Evolutionary conservation across 2,797 vertebrate genomes (phyloP), one percentile per base, ranked within the genome.

Genomic region (Peromyscus eremicus): DNA sequence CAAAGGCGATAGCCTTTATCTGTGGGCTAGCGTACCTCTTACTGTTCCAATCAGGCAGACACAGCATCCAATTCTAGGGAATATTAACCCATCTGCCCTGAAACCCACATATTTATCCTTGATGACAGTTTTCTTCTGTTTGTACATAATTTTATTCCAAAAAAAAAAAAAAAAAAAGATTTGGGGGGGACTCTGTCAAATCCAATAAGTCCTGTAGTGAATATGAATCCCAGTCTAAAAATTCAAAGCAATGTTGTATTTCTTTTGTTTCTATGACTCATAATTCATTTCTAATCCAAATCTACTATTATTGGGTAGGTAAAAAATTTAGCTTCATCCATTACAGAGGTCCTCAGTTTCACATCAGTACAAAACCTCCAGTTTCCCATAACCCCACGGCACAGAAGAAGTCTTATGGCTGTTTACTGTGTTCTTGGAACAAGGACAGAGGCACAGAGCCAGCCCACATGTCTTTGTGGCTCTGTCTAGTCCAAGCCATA

Each of bases 181-280:
- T 85, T 75, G 43, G n/a, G 46, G 6, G 34, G 89, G 32, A 71
- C 52, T 68, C 71, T 96, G 71, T 85, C 25, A 87, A 88, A 94
- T 57, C 70, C 49, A 84, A 25, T 79, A 76, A 91, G 55, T 80
- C 27, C 25, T 82, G 1, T n/a, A 34, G 4, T 66, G 55, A 94
- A 71, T 77, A 29, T 52, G 62, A 94, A 85, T 76, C 25, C 29
- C 37, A 60, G 5, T 81, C 80, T 89, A 13, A 37, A 83, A 82
- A 62, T 73, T 43, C 14, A 93, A n/a, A 83, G 10, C 55, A 92
- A 83, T 82, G 81, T 10, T 86, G 4, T 70, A 57, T 92, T 75
- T 92, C 85, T 84, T 16, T 19, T 55, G 68, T 80, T 75, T 92
- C 81, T 84, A 19, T 34, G 89, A 77, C 25, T 93, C 37, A 85